Base-by-base conservation (phyloP, 2,888 invertebrate genomes). In the Atherix ibis region DNA sequence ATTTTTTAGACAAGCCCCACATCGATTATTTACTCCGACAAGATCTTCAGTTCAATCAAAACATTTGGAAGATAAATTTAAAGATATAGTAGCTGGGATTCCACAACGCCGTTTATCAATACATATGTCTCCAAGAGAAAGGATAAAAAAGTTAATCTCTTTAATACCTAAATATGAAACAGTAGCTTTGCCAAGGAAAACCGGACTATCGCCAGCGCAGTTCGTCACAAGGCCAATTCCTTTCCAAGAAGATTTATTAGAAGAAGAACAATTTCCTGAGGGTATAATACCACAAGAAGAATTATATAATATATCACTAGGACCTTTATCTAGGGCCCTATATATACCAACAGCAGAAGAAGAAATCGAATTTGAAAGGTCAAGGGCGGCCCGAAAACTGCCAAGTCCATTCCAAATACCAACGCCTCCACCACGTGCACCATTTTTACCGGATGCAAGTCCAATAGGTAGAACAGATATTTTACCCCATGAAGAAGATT, bases 301-400 rank as follows among this genome's bases (percentile, higher is more conserved):
- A 2, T n/a, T n/a, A 3, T 24, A 24, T 4, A 24, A 29, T 28
- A 25, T 26, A 5, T 18, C 29, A 14, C 14, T 29, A 6, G 39
- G 36, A 17, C 22, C 17, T 9, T 29, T 34, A 9, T 31, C 36
- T 6, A 22, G 32, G 29, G 36, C 39, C 6, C 10, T 32, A 4
- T 39, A 34, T 8, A 34, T 36, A 14, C 36, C 39, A 15, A 36
- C 39, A 14, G 36, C 27, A 6, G 14, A 24, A 15, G 39, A 39
- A 24, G 22, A 34, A n/a, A n/a, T 15, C 4, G 34, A 39, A 32
- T 34, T 34, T 3, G 26, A 22, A 27, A 22, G 19, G 4, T 15
- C 8, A 6, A n/a, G 15, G 12, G 6, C 18, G 19, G 3, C 10
- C 10, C 6, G 25, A 29, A 16, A 32, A 29, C 27, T 15, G 10